phyloP scores from a whole-genome alignment of 2,888 invertebrate genomes.

The Tenthredo mesomela region DNA sequence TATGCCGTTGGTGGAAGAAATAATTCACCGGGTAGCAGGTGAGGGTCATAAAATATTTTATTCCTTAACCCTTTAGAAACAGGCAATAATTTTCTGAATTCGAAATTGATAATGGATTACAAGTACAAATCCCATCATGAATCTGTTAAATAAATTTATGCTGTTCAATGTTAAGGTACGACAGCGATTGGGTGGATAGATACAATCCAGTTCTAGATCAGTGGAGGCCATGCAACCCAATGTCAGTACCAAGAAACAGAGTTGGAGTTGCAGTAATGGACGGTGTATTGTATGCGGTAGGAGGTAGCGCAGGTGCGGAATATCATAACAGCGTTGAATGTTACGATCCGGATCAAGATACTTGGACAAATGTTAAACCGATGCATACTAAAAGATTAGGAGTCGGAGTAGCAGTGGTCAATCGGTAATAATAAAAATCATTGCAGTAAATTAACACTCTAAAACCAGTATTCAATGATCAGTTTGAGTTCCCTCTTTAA shows the following conservation, averaged over 20 bases:
- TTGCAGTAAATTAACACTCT: not conserved
- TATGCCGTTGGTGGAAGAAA: constrained; percentile 96
- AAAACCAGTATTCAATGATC: not conserved
- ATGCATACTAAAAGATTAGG: constrained; percentile 91
- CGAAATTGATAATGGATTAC: not conserved
- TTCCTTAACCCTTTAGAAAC: not conserved
- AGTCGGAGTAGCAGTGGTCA: constrained; percentile 88
- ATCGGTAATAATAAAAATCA: constrained; percentile 80
- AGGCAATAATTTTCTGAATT: not conserved
- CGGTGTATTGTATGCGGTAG: constrained; percentile 93
- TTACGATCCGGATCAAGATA: constrained; percentile 92
- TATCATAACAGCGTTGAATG: constrained; percentile 95
- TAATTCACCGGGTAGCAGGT: constrained; percentile 91
- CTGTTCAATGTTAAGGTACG: constrained; percentile 80
- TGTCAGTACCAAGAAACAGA: constrained; percentile 93
- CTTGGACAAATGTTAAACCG: constrained; percentile 87
- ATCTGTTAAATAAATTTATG: not conserved
- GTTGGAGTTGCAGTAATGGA: constrained; percentile 98
- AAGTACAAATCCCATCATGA: not conserved
- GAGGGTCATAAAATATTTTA: constrained; percentile 37
- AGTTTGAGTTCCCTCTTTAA: not conserved
- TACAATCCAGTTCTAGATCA: constrained; percentile 92
- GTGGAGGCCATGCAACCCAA: constrained; percentile 93
- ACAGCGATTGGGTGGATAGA: constrained; percentile 93
- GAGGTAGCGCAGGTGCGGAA: constrained; percentile 92